Percentiles rank a stretch among this genome's conserved stretches.
Conservation (phyloP, 2,113 vertebrate species). For the Mesoclemmys tuberculata region DNA sequence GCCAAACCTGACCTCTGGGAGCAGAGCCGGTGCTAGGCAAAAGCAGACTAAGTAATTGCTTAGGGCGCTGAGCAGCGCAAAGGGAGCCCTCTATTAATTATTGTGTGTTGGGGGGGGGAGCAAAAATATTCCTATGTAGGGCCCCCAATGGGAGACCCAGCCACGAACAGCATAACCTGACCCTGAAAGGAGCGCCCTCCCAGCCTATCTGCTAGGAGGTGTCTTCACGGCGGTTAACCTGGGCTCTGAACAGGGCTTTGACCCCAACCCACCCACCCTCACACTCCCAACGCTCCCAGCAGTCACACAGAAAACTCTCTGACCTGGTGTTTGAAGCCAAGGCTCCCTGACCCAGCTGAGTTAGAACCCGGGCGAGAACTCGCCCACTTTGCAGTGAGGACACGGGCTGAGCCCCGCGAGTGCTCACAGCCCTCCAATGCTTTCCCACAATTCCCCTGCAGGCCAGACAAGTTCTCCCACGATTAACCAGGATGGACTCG, state of each 20-base stretch:
- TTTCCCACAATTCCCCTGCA: neutral
- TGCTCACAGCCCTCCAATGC: neutral
- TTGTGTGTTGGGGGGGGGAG: no score
- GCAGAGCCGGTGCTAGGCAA: no score
- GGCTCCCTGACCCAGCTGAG: neutral
- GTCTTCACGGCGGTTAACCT: neutral
- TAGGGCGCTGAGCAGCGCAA: no score
- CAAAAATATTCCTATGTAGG: no score
- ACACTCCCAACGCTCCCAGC: no score
- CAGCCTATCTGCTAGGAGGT: no score
- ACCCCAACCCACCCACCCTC: no score
- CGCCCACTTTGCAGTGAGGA: neutral
- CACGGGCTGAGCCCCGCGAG: neutral
- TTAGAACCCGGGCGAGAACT: no score
- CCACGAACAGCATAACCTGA: constrained; percentile 31
- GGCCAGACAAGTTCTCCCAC: neutral
- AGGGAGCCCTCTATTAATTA: no score
- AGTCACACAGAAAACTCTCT: neutral
- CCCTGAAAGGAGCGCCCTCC: constrained; percentile 18
- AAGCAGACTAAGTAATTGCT: no score
- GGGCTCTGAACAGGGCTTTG: neutral
- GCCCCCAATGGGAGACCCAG: neutral
- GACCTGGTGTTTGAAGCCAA: neutral
- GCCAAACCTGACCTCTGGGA: no score
- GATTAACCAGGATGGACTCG: no score